Base-by-base conservation (phyloP, 2,797 vertebrate species). In the Sebastes iracundus region DNA sequence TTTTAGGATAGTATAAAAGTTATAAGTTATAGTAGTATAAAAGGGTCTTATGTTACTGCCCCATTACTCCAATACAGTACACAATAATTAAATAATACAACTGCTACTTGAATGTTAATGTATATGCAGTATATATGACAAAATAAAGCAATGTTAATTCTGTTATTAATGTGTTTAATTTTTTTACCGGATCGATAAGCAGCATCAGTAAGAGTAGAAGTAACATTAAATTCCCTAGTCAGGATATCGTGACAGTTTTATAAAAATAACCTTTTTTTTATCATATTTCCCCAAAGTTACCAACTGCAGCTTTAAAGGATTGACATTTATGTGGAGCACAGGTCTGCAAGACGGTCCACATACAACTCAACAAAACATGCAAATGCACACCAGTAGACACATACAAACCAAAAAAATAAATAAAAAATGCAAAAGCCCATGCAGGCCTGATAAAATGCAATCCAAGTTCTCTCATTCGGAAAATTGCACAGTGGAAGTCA, bases 401-500 rank as follows among this genome's bases (percentile, higher is more conserved):
- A 64, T 4, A n/a, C 30, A 67, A 28, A 12, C 22, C 3, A 4
- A 60, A 28, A 30, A 33, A 33, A 27, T 6, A 42, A 14, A 42
- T 18, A 46, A 82, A 67, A 82, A 80, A 84, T 32, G 55, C 73
- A 81, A 42, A 84, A 59, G 33, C 69, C 61, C 20, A 81, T 61
- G 81, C 35, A 42, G 73, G 28, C 76, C 62, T 72, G 82, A 82
- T 87, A 85, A 87, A 91, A 88, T 63, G 69, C 75, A 93, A 90
- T 89, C 79, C 55, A 63, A 86, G 90, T 73, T 85, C 85, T 89
- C 58, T 92, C 90, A 81, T 71, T 84, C 18, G 79, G 85, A 94
- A 94, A 91, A 93, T 91, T 94, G 85, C 85, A 87, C 72, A 85
- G 87, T 64, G 58, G 67, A 87, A 86, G 77, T 77, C 75, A 77